Evolutionary conservation across 2,113 vertebrate species (phyloP).

Genomic region (Leucoraja erinaceus): DNA sequence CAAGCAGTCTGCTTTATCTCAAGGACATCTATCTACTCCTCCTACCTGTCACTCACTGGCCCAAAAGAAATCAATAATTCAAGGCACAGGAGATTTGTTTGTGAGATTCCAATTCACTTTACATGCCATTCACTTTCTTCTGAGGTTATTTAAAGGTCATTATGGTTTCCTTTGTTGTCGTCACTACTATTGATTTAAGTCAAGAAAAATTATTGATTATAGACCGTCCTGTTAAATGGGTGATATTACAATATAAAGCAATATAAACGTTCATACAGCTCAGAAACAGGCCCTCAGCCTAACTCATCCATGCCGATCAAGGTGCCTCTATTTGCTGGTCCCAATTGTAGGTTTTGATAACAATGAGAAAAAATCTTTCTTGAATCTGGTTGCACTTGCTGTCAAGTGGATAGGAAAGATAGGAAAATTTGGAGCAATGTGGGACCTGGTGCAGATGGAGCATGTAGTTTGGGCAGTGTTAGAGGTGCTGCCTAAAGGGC

Average conservation of each 20-base stretch:
- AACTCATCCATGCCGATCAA: no score
- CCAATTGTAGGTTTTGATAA: no score
- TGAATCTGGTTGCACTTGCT: no score
- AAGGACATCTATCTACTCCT: not conserved
- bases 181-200: not conserved
- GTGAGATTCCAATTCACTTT: not conserved
- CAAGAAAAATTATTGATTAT: not conserved
- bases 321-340: no score
- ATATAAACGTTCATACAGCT: not conserved
- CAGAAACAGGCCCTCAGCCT: no score
- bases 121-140: not conserved
- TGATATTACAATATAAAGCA: not conserved
- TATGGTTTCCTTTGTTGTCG: not conserved
- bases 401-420: no score
- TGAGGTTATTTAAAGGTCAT: not conserved
- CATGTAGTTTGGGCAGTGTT: no score
- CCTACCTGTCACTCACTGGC: not conserved
- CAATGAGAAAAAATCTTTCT: no score
- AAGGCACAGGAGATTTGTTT: not conserved
- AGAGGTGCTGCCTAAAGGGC: no score
- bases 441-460: no score
- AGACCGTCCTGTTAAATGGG: not conserved
- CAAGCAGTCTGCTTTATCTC: not conserved
- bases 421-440: no score
- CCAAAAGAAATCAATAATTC: not conserved